Conservation (phyloP, 1,140 invertebrate genomes). For the Aphidius gifuensis region DNA sequence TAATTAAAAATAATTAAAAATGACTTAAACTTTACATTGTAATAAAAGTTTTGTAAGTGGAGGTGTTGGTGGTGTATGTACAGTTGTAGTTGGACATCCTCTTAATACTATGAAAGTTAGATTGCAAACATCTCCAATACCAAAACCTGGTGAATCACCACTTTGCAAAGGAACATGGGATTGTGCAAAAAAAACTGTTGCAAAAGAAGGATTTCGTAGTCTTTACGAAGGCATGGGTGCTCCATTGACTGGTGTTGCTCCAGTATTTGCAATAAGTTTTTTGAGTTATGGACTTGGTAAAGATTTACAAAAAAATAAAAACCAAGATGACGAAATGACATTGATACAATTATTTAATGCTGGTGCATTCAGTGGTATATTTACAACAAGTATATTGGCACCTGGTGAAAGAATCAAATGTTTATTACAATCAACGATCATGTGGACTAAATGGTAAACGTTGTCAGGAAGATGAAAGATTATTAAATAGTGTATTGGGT, state of each 20-base stretch:
- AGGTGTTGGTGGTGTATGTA: slow-evolving; percentile 94
- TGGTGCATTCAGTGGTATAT: slow-evolving; percentile 90
- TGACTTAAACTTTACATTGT: slow-evolving; percentile 64
- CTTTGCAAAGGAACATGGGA: slow-evolving; percentile 89
- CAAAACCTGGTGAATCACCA: slow-evolving; percentile 68
- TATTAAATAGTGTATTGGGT: slow-evolving; percentile 88
- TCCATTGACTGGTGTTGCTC: slow-evolving; percentile 74
- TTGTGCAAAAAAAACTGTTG: slow-evolving; percentile 89
- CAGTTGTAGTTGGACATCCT: slow-evolving; percentile 91
- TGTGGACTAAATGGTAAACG: slow-evolving; percentile 83
- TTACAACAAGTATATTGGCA: slow-evolving; percentile 94
- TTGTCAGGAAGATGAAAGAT: slow-evolving; percentile 91
- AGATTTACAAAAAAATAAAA: slow-evolving; percentile 63
- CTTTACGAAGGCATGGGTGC: slow-evolving; percentile 81
- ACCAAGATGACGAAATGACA: slow-evolving; percentile 68
- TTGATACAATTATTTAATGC: slow-evolving; percentile 81
- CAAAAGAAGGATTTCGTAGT: slow-evolving; percentile 81
- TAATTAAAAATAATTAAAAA: slow-evolving; percentile 20
- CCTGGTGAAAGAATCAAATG: slow-evolving; percentile 98
- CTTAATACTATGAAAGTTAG: slow-evolving; percentile 89
- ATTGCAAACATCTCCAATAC: slow-evolving; percentile 88
- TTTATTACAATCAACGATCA: slow-evolving; percentile 82
- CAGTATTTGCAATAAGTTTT: slow-evolving; percentile 95
- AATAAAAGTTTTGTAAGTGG: slow-evolving; percentile 94
- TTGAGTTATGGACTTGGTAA: slow-evolving; percentile 94